Evolutionary conservation across 2,888 invertebrate genomes (phyloP), one percentile per base, ranked within the genome.

Genomic region (Tethea ocularis): DNA sequence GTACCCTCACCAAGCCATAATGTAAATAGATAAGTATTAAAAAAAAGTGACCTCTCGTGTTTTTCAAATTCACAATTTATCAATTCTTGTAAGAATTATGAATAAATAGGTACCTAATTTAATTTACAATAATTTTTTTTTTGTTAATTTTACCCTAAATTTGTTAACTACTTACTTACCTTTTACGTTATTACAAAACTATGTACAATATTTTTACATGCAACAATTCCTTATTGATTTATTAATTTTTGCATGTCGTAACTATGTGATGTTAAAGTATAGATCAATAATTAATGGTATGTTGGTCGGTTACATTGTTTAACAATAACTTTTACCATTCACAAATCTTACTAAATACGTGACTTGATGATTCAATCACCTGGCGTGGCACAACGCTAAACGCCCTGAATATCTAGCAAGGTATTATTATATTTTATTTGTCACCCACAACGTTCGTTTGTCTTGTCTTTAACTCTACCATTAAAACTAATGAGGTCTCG

Each of bases 401-500:
- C 36, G 7, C 15, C 36, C 13, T 38, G 36, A 38, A 15, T 15
- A 10, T 3, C 11, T 15, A n/a, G n/a, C n/a, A n/a, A 15, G 11
- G 15, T 38, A 15, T n/a, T n/a, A 26, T 10, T 52, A n/a, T 23
- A 51, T 3, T 41, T n/a, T 46, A n/a, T 20, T 38, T 53, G 52
- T 33, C 58, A 56, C 46, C 52, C 41, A 26, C 53, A 36, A 51
- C 26, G 57, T 26, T 26, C 26, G 5, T 3, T 58, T 53, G 52
- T 55, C 55, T 55, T 61, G 61, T 62, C 60, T 62, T 62, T 62
- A 60, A 55, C 36, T 33, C 60, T 62, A 62, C 69, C 64, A 73
- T 80, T 84, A 86, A 61, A 83, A 71, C 85, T 88, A 88, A 75
- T 87, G 87, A 89, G 87, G 86, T 87, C 84, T 82, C 79, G 46